phyloP scores from a whole-genome alignment of 2,113 vertebrate species.

The Ranitomeya variabilis region DNA sequence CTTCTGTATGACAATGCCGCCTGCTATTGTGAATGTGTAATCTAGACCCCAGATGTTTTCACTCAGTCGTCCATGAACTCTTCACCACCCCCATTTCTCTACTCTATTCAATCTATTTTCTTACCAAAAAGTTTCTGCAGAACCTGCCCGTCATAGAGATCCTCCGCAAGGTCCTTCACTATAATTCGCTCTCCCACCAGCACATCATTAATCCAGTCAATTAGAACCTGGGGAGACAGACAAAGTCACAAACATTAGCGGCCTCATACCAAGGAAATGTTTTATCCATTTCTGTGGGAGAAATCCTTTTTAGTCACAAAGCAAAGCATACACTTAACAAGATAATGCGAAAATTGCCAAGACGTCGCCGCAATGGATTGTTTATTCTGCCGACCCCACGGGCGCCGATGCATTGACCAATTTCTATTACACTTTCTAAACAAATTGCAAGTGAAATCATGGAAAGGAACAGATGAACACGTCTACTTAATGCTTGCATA shows the following conservation, averaged over 20 bases:
- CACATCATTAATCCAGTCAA: slow-evolving; percentile 92
- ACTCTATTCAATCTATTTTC: background rate
- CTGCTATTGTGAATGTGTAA: background rate
- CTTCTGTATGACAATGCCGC: background rate
- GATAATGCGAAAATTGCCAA: slow-evolving; percentile 13
- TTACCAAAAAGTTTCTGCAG: slow-evolving; percentile 90
- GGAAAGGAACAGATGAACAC: background rate
- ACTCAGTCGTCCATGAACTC: background rate
- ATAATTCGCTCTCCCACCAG: slow-evolving; percentile 89
- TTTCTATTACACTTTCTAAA: background rate
- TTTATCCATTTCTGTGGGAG: background rate
- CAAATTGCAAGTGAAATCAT: background rate
- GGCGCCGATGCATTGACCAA: background rate
- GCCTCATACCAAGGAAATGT: background rate
- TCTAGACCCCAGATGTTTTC: background rate
- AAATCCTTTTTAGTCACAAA: slow-evolving; percentile 5
- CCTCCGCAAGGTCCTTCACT: slow-evolving; percentile 88
- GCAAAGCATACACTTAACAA: slow-evolving; percentile 8
- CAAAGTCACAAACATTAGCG: slow-evolving; percentile 9
- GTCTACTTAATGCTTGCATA: background rate
- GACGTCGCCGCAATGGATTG: background rate
- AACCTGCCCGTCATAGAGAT: slow-evolving; percentile 88
- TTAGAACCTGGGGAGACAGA: slow-evolving; percentile 78
- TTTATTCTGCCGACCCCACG: background rate
- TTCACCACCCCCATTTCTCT: background rate